These are phyloP conservation scores for Corvus moneduloides DNA, from an alignment of 2,113 vertebrate genomes.

Conservation along the genomic window DNA sequence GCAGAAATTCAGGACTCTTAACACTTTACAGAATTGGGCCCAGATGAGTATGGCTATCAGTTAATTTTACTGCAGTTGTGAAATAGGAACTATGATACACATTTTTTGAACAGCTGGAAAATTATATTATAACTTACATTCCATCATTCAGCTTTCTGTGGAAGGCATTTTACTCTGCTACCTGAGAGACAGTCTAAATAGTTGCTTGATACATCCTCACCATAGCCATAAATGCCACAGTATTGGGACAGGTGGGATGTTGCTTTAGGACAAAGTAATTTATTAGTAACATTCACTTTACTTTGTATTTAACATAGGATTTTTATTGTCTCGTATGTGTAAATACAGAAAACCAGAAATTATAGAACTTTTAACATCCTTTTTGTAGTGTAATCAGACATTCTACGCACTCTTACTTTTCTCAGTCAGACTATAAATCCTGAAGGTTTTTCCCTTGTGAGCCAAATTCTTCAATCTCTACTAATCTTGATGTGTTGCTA, in stretches of 20 bases:
- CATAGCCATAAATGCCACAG: background rate
- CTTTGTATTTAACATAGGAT: background rate
- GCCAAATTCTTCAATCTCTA: background rate
- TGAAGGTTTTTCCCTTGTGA: background rate
- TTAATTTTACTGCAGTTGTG: slow-evolving; percentile 55
- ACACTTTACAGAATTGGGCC: background rate
- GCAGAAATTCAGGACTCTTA: background rate
- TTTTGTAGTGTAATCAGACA: background rate
- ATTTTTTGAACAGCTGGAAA: slow-evolving; percentile 55
- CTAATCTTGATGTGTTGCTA: background rate
- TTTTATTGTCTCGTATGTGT: background rate
- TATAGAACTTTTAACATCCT: background rate
- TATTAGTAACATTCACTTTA: slow-evolving; percentile 3
- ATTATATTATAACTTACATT: slow-evolving; percentile 49
- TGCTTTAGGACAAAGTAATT: background rate
- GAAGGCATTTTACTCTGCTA: slow-evolving; percentile 41
- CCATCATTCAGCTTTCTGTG: slow-evolving; percentile 37
- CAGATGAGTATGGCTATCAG: background rate
- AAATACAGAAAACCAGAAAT: background rate
- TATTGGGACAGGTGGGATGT: background rate
- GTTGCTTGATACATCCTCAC: background rate
- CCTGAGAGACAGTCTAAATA: slow-evolving; percentile 7
- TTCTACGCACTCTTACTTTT: background rate
- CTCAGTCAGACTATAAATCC: background rate
- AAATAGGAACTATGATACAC: slow-evolving; percentile 23